Evolutionary conservation across 35 echinoderm and acorn worm genomes (phyloP).

Genomic region (Hemicentrotus pulcherrimus): DNA sequence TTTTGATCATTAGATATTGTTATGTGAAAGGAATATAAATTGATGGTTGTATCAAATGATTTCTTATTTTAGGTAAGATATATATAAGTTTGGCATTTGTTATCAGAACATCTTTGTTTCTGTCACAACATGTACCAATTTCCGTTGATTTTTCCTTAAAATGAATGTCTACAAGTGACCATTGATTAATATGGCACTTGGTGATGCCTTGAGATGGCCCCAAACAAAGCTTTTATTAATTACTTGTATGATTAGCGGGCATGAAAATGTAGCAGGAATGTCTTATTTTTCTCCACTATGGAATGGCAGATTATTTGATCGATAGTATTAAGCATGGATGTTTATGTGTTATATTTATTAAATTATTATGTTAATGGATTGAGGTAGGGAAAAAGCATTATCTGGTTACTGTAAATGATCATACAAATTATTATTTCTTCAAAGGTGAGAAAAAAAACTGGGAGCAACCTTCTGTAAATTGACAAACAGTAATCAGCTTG

Average conservation of each 20-base stretch:
- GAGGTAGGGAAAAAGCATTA: not conserved
- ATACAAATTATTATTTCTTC: not conserved
- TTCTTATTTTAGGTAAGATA: no score
- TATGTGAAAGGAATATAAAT: no score
- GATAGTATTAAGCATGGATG: not conserved
- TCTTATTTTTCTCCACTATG: not conserved
- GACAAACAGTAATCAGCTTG: not conserved
- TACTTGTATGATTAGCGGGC: not conserved
- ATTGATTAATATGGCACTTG: no score
- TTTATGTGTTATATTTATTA: conserved; percentile 34
- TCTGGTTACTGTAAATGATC: not conserved
- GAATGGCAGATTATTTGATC: not conserved
- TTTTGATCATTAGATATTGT: no score
- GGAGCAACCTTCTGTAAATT: not conserved
- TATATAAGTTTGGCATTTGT: no score
- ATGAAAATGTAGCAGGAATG: not conserved
- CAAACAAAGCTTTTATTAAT: no score
- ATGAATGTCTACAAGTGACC: no score
- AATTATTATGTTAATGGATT: conserved; percentile 37
- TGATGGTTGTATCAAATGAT: no score
- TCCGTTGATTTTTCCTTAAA: no score
- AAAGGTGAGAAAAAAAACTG: not conserved
- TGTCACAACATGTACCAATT: no score
- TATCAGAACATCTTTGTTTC: no score
- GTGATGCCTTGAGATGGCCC: no score